Conservation (phyloP, 2,113 vertebrate genomes). For the Donacobius atricapilla region DNA sequence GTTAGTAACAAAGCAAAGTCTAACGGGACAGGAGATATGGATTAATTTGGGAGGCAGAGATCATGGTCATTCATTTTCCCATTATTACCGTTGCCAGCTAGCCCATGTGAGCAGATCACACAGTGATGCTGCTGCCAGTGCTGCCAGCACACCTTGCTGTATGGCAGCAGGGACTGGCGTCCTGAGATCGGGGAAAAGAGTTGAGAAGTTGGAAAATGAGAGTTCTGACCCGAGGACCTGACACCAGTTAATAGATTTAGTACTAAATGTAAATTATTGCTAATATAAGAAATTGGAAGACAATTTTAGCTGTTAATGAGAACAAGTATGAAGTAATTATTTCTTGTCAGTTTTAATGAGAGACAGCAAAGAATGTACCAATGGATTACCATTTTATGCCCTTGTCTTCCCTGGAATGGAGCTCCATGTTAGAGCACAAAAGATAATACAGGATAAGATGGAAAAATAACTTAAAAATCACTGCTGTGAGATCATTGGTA, state of each 20-base stretch:
- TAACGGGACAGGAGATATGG: not conserved
- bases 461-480: not conserved
- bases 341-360: conserved; percentile 37
- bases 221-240: not conserved
- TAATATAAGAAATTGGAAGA: not conserved
- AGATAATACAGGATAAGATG: not conserved
- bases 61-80: not conserved
- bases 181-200: not conserved
- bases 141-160: not conserved
- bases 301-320: conserved; percentile 23
- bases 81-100: not conserved
- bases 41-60: not conserved
- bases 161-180: not conserved
- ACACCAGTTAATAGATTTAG: conserved; percentile 6
- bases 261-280: conserved; percentile 9
- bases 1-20: not conserved
- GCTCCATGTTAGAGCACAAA: not conserved
- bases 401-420: not conserved
- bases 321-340: conserved; percentile 36
- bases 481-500: not conserved
- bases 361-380: not conserved
- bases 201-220: not conserved
- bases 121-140: not conserved
- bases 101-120: rapidly evolving
- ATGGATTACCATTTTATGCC: not conserved